Evolutionary conservation across 2,797 vertebrate species (phyloP).

Genomic region (Macroramphosus scolopax): DNA sequence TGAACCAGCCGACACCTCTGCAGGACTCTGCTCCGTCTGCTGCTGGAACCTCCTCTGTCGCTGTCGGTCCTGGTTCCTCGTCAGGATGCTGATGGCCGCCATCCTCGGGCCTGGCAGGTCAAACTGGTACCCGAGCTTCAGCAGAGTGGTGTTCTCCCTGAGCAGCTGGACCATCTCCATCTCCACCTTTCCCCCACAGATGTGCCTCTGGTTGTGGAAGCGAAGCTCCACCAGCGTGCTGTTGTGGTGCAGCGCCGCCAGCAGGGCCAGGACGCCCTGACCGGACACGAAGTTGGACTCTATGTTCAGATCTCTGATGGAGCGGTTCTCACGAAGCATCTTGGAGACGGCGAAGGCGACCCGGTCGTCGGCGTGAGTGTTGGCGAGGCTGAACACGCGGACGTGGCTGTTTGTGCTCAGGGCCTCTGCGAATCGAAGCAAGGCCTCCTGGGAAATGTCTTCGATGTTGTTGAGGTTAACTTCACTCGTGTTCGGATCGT

Average conservation of each 20-base stretch:
- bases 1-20: slow-evolving; percentile 51
- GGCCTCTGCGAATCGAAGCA: slow-evolving; percentile 84
- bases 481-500: slow-evolving; percentile 79
- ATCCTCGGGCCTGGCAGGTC: slow-evolving; percentile 90
- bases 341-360: slow-evolving; percentile 85
- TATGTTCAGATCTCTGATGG: slow-evolving; percentile 83
- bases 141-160: slow-evolving; percentile 84
- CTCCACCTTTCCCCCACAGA: slow-evolving; percentile 89
- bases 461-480: slow-evolving; percentile 92
- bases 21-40: slow-evolving; percentile 69
- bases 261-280: slow-evolving; percentile 85
- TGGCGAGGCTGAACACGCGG: slow-evolving; percentile 84
- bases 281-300: slow-evolving; percentile 92
- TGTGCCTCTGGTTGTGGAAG: slow-evolving; percentile 93
- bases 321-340: slow-evolving; percentile 81
- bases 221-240: slow-evolving; percentile 84
- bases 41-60: slow-evolving; percentile 85
- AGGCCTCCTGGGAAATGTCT: slow-evolving; percentile 83
- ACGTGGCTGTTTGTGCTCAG: slow-evolving; percentile 83
- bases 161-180: slow-evolving; percentile 90
- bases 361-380: slow-evolving; percentile 85
- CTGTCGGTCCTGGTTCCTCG: slow-evolving; percentile 89
- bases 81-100: slow-evolving; percentile 87
- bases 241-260: slow-evolving; percentile 82
- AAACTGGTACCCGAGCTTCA: slow-evolving; percentile 91